phyloP scores from a whole-genome alignment of 2,113 vertebrate species.

The Pomatostomus ruficeps region DNA sequence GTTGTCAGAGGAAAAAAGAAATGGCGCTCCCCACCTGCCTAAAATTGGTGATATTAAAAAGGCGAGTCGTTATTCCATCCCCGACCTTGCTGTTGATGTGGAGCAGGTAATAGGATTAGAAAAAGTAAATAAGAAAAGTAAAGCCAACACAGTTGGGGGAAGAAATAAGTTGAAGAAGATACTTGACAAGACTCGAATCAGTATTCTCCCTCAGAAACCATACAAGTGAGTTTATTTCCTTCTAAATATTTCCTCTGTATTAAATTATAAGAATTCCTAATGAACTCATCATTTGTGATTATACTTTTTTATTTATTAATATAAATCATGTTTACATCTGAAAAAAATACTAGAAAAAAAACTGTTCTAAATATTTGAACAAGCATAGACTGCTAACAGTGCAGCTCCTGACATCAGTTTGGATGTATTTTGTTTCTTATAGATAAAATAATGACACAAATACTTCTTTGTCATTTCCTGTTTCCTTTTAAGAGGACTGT shows the following conservation, averaged over 20 bases:
- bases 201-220: constrained; percentile 97
- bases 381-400: background rate
- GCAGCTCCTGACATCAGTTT: background rate
- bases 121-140: constrained; percentile 94
- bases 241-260: background rate
- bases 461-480: background rate
- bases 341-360: background rate
- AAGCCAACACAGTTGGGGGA: constrained; percentile 92
- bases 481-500: background rate
- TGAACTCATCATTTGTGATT: background rate
- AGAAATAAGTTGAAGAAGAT: constrained; percentile 98
- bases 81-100: constrained; percentile 94
- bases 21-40: constrained; percentile 91
- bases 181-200: constrained; percentile 97
- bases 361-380: background rate
- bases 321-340: background rate
- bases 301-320: background rate
- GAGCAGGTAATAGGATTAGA: constrained; percentile 96
- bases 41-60: constrained; percentile 99
- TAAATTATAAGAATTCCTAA: background rate
- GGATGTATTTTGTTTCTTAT: background rate
- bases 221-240: constrained; percentile 85
- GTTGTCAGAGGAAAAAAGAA: constrained; percentile 91
- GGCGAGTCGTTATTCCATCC: constrained; percentile 94
- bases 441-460: background rate